Percentiles rank a stretch among this genome's conserved stretches.
Conservation (phyloP, 2,888 invertebrate genomes). For the Erebia epiphron region DNA sequence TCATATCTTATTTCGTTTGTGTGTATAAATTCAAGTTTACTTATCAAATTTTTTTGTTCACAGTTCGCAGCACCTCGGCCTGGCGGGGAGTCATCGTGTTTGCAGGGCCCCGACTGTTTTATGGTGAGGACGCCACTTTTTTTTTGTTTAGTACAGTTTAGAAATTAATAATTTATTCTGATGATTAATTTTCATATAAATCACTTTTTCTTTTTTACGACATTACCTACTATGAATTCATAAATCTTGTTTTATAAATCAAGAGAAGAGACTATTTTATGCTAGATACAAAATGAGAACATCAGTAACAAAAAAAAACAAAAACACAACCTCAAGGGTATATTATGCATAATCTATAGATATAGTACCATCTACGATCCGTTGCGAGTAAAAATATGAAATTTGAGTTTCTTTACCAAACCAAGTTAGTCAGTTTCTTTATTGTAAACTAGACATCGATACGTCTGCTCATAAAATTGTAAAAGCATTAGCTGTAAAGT, state of each 20-base stretch:
- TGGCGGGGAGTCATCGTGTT: conserved; percentile 85
- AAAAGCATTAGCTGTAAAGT: background rate
- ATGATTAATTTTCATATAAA: conserved; percentile 20
- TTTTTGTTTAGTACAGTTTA: conserved; percentile 25
- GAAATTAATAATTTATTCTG: conserved; percentile 29
- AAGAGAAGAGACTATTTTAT: background rate
- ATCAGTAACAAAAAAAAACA: no score
- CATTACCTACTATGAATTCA: background rate
- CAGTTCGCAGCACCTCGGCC: conserved; percentile 86
- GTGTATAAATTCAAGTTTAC: conserved; percentile 37
- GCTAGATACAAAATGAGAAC: background rate
- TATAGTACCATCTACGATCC: no score
- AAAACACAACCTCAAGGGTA: no score
- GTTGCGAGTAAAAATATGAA: no score
- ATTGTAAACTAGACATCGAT: no score
- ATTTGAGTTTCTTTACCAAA: background rate
- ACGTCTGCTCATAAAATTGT: no score
- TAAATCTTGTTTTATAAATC: background rate
- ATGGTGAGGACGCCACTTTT: conserved; percentile 80
- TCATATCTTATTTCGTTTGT: conserved; percentile 27
- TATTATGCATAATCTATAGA: no score
- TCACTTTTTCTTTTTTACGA: background rate
- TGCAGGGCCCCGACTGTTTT: conserved; percentile 88
- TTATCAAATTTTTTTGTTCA: conserved; percentile 73
- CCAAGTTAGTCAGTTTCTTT: no score